These are phyloP conservation scores for Chlorocebus sabaeus DNA, from an alignment of 2,113 vertebrate species.

Conservation along the genomic window DNA sequence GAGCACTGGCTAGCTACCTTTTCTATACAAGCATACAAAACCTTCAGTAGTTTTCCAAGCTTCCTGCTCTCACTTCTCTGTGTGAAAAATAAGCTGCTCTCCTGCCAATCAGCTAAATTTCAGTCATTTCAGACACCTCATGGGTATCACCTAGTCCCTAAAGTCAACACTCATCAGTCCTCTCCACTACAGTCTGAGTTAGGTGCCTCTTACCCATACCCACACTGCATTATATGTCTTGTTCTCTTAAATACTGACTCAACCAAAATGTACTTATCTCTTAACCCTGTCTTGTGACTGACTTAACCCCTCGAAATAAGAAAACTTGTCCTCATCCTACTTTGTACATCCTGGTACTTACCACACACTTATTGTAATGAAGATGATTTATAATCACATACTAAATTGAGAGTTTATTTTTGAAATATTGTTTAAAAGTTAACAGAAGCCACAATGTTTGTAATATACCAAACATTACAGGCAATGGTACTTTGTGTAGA, in stretches of 20 bases:
- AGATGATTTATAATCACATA: neutral
- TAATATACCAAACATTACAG: neutral
- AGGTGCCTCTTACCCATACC: no score
- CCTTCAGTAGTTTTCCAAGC: neutral
- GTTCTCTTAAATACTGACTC: neutral
- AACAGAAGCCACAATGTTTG: neutral
- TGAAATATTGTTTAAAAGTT: neutral
- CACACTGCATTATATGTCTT: neutral
- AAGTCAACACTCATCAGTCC: neutral
- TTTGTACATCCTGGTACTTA: neutral
- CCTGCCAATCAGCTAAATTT: neutral
- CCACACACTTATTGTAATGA: neutral
- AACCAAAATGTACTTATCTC: neutral
- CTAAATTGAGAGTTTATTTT: neutral
- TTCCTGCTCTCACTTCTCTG: neutral
- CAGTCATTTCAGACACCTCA: neutral
- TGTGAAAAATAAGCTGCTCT: neutral
- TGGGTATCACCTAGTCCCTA: neutral
- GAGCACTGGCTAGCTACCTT: neutral
- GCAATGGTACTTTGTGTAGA: neutral
- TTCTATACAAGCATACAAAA: conserved; percentile 2
- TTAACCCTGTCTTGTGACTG: neutral
- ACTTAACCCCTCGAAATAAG: neutral
- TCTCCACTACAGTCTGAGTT: neutral
- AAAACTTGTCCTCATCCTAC: neutral